These are phyloP conservation scores for Pempheris klunzingeri DNA, from an alignment of 2,797 vertebrate genomes.

Conservation along the genomic window DNA sequence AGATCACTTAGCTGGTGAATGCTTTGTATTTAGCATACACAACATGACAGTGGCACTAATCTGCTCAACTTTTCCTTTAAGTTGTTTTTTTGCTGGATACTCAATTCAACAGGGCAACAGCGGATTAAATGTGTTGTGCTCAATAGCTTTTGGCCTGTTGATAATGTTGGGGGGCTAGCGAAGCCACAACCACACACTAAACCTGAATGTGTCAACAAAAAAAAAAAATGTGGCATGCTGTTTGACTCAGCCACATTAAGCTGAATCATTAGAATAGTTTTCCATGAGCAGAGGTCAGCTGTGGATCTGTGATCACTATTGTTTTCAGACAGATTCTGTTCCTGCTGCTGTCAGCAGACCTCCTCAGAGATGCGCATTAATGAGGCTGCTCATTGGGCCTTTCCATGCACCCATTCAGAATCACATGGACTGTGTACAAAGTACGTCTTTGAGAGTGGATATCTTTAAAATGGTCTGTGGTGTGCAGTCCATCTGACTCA, in stretches of 20 bases:
- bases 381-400: constrained; percentile 42
- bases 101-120: constrained; percentile 4
- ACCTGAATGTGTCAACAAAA: constrained; percentile 14
- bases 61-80: background rate
- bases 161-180: constrained; percentile 16
- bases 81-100: background rate
- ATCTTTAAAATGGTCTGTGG: constrained; percentile 64
- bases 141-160: constrained; percentile 12
- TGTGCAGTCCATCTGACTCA: constrained; percentile 67
- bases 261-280: constrained; percentile 54
- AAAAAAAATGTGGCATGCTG: constrained; percentile 36
- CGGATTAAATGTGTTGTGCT: constrained; percentile 12
- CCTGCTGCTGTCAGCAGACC: constrained; percentile 75
- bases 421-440: constrained; percentile 60
- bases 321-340: constrained; percentile 54
- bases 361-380: constrained; percentile 60
- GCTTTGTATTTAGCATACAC: background rate
- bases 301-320: constrained; percentile 66
- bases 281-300: constrained; percentile 56
- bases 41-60: background rate
- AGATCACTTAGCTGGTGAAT: background rate
- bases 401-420: constrained; percentile 47
- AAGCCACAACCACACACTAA: constrained; percentile 29
- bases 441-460: constrained; percentile 47
- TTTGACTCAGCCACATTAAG: constrained; percentile 30